A percentile compares a stretch with the other conserved stretches of the same genome.
Evolutionary conservation across 2,113 vertebrate genomes (phyloP).

Genomic region (Salvelinus fontinalis): DNA sequence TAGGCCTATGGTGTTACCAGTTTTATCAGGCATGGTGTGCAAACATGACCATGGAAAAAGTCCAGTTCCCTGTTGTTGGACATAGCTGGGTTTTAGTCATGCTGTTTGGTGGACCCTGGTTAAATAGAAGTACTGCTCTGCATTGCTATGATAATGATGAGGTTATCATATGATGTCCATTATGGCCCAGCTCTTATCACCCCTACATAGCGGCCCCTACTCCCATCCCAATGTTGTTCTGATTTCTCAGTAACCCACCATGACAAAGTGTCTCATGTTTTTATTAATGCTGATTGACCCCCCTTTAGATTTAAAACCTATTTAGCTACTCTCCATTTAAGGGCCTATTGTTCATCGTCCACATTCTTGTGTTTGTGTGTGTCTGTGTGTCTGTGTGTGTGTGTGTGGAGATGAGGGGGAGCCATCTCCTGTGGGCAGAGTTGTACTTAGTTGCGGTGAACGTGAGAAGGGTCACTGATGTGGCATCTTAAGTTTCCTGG

Average conservation of each 20-base stretch:
- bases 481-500: conserved; percentile 56
- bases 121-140: not conserved
- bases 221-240: not conserved
- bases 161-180: not conserved
- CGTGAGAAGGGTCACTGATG: conserved; percentile 63
- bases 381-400: not conserved
- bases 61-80: not conserved
- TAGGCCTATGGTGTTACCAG: conserved; percentile 2
- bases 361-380: not conserved
- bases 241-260: not conserved
- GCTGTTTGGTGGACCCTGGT: not conserved
- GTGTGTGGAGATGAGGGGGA: not conserved
- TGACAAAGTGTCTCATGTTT: not conserved
- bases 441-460: conserved; percentile 54
- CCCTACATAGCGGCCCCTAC: not conserved
- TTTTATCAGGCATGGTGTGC: conserved; percentile 24
- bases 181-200: not conserved
- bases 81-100: not conserved
- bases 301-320: not conserved
- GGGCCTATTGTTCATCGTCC: not conserved
- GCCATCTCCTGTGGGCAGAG: conserved; percentile 22
- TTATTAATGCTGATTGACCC: not conserved
- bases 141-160: not conserved
- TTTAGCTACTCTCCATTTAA: not conserved
- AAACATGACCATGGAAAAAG: conserved; percentile 4